Percentiles rank a stretch among this genome's conserved stretches.
Evolutionary conservation across 1,140 invertebrate species (phyloP).

Genomic region (Cydia fagiglandana): DNA sequence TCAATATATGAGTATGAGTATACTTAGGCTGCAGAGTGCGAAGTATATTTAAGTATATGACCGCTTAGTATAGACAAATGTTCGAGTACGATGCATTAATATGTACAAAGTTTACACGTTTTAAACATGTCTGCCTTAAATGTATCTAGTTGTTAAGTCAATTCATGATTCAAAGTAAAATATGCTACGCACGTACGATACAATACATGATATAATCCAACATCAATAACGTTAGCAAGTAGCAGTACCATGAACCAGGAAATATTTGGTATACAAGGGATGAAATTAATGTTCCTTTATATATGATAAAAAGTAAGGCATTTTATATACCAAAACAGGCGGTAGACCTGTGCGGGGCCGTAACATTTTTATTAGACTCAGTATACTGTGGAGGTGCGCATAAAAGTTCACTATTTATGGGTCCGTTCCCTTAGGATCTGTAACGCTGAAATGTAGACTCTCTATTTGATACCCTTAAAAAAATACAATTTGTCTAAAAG

Average conservation of each 20-base stretch:
- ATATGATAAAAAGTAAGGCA: neutral
- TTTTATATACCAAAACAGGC: neutral
- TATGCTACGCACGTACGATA: neutral
- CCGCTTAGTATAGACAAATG: too few species aligned
- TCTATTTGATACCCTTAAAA: neutral
- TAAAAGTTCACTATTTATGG: slow-evolving; percentile 27
- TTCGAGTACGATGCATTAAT: too few species aligned
- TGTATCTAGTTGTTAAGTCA: neutral
- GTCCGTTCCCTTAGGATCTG: neutral
- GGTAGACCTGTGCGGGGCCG: slow-evolving; percentile 1
- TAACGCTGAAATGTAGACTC: neutral
- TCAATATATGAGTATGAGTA: too few species aligned
- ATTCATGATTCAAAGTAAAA: neutral
- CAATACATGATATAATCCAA: neutral
- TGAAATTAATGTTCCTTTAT: neutral
- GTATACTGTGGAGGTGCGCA: neutral
- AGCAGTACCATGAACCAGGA: neutral
- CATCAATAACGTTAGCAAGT: neutral
- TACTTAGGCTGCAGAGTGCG: too few species aligned
- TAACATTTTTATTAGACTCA: slow-evolving; percentile 20
- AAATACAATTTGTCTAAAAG: slow-evolving; percentile 13
- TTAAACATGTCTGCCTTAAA: too few species aligned
- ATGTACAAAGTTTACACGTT: too few species aligned
- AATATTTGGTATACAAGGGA: neutral
- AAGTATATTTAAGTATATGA: too few species aligned